Evolutionary conservation across 1,140 invertebrate species (phyloP), one percentile per base, ranked within the genome.

Genomic region (Melanaphis sacchari): DNA sequence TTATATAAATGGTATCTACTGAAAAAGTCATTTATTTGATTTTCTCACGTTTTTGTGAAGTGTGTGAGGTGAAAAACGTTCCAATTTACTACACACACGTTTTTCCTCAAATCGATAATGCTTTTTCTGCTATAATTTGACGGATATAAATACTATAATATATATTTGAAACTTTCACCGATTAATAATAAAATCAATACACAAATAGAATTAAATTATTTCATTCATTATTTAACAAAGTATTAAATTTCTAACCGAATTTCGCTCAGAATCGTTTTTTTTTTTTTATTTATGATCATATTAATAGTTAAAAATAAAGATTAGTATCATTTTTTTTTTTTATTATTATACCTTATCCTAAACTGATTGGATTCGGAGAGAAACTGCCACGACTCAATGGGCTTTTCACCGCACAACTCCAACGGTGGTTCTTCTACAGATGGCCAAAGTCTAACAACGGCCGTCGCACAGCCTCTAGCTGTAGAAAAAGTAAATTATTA

Each of bases 381-480:
- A 95, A 97, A 98, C 95, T 97, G 97, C 96, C 97, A 97, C 94
- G 97, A 96, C 93, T 97, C 96, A 38, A 96, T 95, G 46, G 96
- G 96, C 95, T 97, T 98, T 94, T 98, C 97, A 31, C 98, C 98
- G 95, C 98, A 99, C 90, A 99, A 95, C 96, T 99, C 98, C 93
- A 98, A 95, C 54, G 98, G 98, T 76, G 97, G 96, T 82, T 96
- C 96, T 94, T 96, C 96, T 81, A 96, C 96, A 93, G 97, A 97
- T 94, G 97, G 97, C 98, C 98, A 99, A 94, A 99, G 96, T 94
- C 98, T 96, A 93, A 99, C 96, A 43, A 98, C 98, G 49, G 98
- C 98, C 93, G 98, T 98, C 24, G 98, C 97, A 96, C 98, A 99
- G 41, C 98, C 98, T 94, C 98, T 97, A 94, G 96, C 98, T 98